Base-by-base conservation (phyloP, 2,888 invertebrate species). In the Phortica okadai region DNA sequence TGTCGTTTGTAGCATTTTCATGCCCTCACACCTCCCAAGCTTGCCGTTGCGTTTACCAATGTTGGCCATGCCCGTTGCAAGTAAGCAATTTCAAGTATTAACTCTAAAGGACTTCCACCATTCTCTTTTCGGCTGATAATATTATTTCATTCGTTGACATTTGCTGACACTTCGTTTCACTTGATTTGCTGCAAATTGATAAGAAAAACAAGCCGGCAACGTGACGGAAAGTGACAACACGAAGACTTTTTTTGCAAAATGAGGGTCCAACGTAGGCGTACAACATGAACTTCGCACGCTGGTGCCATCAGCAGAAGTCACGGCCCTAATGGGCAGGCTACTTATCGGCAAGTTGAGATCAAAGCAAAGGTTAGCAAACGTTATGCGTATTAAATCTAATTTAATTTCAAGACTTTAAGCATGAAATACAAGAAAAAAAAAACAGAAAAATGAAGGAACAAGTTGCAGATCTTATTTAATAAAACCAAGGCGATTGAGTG, bases 161-260 rank as follows among this genome's bases (percentile, higher is more conserved):
- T 79, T 81, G 79, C 81, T 81, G 79, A 80, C 83, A 82, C 76
- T 75, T 77, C 76, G 56, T 80, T 76, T 74, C 67, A 54, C 73
- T 76, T 77, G 81, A 81, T 81, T 85, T 80, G 80, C 80, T 76
- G 79, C 77, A 80, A 83, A 83, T 84, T 84, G 85, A 87, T 85
- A 85, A 83, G 82, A 77, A 75, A 82, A 81, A 80, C 82, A 81
- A 77, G 70, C 41, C 8, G 6, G 6, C 10, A 50, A 14, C 50
- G 50, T 14, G 50, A 50, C 50, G 14, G 10, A 50, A 14, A 50
- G 50, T 14, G 14, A 50, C 8, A 50, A 14, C 50, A 11, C 50
- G 8, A 14, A 14, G 14, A 50, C 14, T 5, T 6, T 50, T 45
- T 50, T 11, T 14, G 50, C 50, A 50, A 50, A 14, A 10, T 54